Evolutionary conservation across 2,797 vertebrate species (phyloP), one percentile per base, ranked within the genome.

Genomic region (Chaetophractus vellerosus): DNA sequence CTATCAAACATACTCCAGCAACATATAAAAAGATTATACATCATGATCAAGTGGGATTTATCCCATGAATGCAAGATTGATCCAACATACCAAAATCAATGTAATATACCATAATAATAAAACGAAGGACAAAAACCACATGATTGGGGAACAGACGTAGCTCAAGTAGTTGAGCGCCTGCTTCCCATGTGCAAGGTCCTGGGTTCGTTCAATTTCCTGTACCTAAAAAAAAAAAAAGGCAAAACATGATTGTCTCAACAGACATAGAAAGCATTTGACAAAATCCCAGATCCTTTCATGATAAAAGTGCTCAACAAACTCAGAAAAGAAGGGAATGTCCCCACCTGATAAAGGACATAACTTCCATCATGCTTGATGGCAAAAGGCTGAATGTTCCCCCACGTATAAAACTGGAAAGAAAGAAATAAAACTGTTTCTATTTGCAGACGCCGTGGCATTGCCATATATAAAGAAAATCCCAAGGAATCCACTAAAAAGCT

Each of bases 281-380:
- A 91, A 88, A 33, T 57, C 50, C 48, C n/a, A n/a, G n/a, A n/a
- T n/a, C n/a, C n/a, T n/a, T n/a, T n/a, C n/a, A n/a, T n/a, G n/a
- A n/a, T n/a, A n/a, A n/a, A n/a, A n/a, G n/a, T n/a, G n/a, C n/a
- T n/a, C n/a, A n/a, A n/a, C n/a, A n/a, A n/a, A n/a, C n/a, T n/a
- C n/a, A n/a, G n/a, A n/a, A n/a, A n/a, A n/a, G n/a, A n/a, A n/a
- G n/a, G n/a, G n/a, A n/a, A 86, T 52, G 50, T 68, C 52, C 79
- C 50, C 24, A 10, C 14, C 63, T 36, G 38, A 71, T 28, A 71
- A 12, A 23, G 28, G 24, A 18, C n/a, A 0, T 2, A 26, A 7
- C 50, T 45, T n/a, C 26, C 71, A 36, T 9, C 38, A 4, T 1
- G 10, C 5, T 33, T 16, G 11, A 1, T 1, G 23, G 8, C 4